Conservation (phyloP, 2,888 invertebrate species). For the Orgyia antiqua region DNA sequence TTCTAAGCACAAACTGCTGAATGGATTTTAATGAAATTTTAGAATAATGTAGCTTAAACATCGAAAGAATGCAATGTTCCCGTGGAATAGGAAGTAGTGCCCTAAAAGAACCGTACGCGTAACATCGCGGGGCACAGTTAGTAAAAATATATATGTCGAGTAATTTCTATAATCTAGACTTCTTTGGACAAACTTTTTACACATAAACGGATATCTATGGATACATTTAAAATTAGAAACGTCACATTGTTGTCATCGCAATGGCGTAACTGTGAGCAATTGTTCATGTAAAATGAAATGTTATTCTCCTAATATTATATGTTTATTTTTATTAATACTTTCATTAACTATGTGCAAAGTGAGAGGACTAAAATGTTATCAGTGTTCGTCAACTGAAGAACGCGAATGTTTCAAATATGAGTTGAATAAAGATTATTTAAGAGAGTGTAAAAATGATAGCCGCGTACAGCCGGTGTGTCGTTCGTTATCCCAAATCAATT, state of each 20-base stretch:
- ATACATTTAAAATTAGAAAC: constrained; percentile 15
- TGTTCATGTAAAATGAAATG: constrained; percentile 29
- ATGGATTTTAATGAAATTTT: no score
- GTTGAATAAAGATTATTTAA: constrained; percentile 38
- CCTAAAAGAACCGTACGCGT: no score
- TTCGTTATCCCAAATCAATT: constrained; percentile 49
- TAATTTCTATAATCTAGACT: no score
- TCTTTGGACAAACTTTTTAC: no score
- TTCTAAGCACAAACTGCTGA: no score
- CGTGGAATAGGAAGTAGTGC: no score
- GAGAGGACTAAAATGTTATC: constrained; percentile 52
- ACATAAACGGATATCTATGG: no score
- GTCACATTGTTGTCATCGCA: constrained; percentile 8
- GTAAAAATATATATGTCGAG: no score
- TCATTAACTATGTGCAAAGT: constrained; percentile 27
- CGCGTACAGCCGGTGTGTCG: constrained; percentile 42
- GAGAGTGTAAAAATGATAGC: constrained; percentile 33
- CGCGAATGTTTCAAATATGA: constrained; percentile 46
- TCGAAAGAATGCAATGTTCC: no score
- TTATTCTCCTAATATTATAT: constrained; percentile 9
- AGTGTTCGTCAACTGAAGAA: constrained; percentile 43
- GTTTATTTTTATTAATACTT: constrained; percentile 21
- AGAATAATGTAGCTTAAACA: no score
- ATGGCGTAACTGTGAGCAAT: constrained; percentile 6
- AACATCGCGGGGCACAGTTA: no score